A percentile compares a stretch with the other conserved stretches of the same genome.
These are phyloP conservation scores for Hydrochoerus hydrochaeris DNA, from an alignment of 2,113 vertebrate genomes.

Conservation along the genomic window DNA sequence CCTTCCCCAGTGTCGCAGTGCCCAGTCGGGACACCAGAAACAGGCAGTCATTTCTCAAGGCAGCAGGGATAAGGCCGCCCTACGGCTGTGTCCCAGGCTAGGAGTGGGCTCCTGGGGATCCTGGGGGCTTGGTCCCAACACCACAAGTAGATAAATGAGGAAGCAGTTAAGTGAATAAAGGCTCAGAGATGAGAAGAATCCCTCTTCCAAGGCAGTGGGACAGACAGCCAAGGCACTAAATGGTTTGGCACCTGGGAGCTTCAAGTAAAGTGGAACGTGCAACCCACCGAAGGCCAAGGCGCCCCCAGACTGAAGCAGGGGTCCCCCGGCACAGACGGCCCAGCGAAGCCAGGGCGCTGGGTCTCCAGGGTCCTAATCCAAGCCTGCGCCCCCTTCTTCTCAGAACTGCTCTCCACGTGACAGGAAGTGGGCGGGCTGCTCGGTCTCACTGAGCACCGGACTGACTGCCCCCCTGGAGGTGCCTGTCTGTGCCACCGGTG, in stretches of 20 bases:
- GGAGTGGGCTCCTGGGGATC: not conserved
- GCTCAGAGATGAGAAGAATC: conserved; percentile 60
- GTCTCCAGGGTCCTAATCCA: not conserved
- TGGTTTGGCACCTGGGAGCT: conserved; percentile 82
- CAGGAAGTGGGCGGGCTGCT: not conserved
- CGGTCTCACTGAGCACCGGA: not conserved
- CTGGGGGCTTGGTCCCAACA: conserved; percentile 63
- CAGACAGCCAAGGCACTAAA: conserved; percentile 79
- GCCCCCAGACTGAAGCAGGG: not conserved
- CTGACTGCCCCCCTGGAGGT: not conserved
- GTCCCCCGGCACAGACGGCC: not conserved
- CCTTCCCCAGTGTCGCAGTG: not conserved
- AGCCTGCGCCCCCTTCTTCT: not conserved
- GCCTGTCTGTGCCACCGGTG: not conserved
- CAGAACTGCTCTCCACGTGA: not conserved
- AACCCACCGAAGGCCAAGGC: not conserved
- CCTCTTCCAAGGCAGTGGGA: conserved; percentile 68
- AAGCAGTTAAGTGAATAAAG: not conserved
- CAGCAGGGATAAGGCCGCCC: not conserved
- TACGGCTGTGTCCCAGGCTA: not conserved
- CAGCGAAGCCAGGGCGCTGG: not conserved
- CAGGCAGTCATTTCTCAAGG: not conserved
- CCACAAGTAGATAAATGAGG: conserved; percentile 8
- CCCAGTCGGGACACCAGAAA: not conserved
- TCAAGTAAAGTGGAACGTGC: conserved; percentile 71